phyloP scores from a whole-genome alignment of 1,140 invertebrate species.

The Drosophila pectinifera region DNA sequence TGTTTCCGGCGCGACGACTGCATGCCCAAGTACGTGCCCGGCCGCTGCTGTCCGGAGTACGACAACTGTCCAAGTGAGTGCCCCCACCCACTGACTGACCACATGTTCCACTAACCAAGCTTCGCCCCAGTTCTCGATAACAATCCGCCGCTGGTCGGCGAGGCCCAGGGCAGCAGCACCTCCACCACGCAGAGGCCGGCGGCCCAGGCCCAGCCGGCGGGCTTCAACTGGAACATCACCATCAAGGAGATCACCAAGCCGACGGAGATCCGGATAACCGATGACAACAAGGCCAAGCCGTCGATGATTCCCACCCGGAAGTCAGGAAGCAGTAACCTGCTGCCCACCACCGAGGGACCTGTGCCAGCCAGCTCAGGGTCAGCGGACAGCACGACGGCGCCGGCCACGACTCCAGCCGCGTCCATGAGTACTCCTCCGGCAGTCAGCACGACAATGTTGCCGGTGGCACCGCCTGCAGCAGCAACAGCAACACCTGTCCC shows the following conservation, averaged over 20 bases:
- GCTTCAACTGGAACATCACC: constrained; percentile 80
- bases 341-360: constrained; percentile 41
- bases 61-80: constrained; percentile 90
- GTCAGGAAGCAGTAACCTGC: constrained; percentile 3
- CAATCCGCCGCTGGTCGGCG: constrained; percentile 60
- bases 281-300: constrained; percentile 78
- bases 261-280: constrained; percentile 82
- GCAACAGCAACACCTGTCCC: constrained; percentile 41
- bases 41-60: constrained; percentile 91
- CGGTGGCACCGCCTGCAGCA: constrained; percentile 2
- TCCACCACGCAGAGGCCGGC: constrained; percentile 46
- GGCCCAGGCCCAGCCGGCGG: constrained; percentile 43
- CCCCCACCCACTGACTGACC: neutral
- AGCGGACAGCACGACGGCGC: constrained; percentile 6
- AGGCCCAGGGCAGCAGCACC: constrained; percentile 28
- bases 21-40: constrained; percentile 88
- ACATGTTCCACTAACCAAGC: constrained; percentile 3
- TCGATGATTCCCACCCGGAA: constrained; percentile 67
- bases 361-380: neutral
- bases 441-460: neutral
- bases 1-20: constrained; percentile 91
- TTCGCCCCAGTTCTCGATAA: constrained; percentile 62
- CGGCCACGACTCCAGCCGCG: constrained; percentile 27
- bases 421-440: neutral
- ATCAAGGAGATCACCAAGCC: constrained; percentile 85